These are phyloP conservation scores for Heliothis peltigera DNA, from an alignment of 2,888 invertebrate species.

Conservation along the genomic window DNA sequence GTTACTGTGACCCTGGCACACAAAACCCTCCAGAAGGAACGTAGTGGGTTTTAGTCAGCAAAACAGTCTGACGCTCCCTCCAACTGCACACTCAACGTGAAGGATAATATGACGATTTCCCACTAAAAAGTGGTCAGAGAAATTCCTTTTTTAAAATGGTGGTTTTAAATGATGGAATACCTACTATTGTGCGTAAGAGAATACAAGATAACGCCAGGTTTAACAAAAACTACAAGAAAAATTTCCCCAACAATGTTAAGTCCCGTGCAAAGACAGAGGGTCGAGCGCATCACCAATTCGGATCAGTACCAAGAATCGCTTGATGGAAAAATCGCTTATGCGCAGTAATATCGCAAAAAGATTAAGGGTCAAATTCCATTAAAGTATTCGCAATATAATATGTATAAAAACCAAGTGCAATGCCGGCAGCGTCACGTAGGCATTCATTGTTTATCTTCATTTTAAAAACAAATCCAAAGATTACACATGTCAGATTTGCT, in stretches of 20 bases:
- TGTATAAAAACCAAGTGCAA: slow-evolving; percentile 27
- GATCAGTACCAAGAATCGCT: neutral
- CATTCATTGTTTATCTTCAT: slow-evolving; percentile 23
- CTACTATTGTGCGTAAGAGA: no score
- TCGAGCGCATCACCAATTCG: neutral
- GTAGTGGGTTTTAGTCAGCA: no score
- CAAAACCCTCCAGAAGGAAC: no score
- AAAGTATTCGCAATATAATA: slow-evolving; percentile 8
- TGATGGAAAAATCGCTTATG: neutral
- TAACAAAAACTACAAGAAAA: no score
- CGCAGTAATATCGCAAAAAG: slow-evolving; percentile 8
- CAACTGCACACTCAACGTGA: no score
- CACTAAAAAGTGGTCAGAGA: no score
- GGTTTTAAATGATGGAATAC: no score
- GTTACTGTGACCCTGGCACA: no score
- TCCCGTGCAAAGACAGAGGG: neutral
- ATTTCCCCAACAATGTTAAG: neutral
- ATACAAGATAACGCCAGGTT: no score
- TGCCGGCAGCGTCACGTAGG: slow-evolving; percentile 55
- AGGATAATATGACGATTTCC: no score
- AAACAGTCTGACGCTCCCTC: no score
- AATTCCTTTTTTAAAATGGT: no score
- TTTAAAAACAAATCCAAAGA: slow-evolving; percentile 23
- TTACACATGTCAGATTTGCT: slow-evolving; percentile 22
- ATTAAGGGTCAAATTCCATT: slow-evolving; percentile 31